Percentiles rank a stretch among this genome's conserved stretches.
phyloP scores from a whole-genome alignment of 2,797 vertebrate species.

The Crenichthys baileyi region DNA sequence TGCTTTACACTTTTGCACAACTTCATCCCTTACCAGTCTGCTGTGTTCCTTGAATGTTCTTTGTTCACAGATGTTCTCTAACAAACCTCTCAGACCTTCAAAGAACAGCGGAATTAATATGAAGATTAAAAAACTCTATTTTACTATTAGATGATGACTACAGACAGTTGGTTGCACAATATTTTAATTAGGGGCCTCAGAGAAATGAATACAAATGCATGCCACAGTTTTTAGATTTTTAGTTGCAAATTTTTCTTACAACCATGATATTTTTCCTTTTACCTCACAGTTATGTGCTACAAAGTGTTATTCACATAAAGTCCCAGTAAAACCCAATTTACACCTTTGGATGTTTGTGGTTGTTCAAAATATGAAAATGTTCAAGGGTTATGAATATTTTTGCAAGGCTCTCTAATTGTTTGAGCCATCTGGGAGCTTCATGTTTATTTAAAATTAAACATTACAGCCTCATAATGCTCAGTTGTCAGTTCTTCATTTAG shows the following conservation, averaged over 20 bases:
- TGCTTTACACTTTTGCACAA: too few species aligned
- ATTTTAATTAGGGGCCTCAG: neutral
- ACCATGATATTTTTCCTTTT: neutral
- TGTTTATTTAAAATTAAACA: slow-evolving; percentile 26
- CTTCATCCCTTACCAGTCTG: too few species aligned
- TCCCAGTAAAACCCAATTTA: neutral
- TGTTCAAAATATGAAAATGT: neutral
- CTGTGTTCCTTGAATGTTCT: neutral
- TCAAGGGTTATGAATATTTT: neutral
- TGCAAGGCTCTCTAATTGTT: slow-evolving; percentile 16
- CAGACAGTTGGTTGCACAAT: too few species aligned
- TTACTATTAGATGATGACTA: too few species aligned
- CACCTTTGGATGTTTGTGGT: neutral
- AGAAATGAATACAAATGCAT: neutral
- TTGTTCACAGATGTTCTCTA: neutral
- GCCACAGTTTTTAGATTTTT: neutral
- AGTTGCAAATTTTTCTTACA: neutral
- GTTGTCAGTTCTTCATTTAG: slow-evolving; percentile 35
- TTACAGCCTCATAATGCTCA: slow-evolving; percentile 22
- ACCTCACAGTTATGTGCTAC: neutral
- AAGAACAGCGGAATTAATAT: neutral
- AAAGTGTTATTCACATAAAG: neutral
- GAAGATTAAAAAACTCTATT: too few species aligned
- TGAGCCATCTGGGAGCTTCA: slow-evolving; percentile 15
- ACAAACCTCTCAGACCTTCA: neutral